phyloP scores from a whole-genome alignment of 2,797 vertebrate species.

The Sorex maritimensis region DNA sequence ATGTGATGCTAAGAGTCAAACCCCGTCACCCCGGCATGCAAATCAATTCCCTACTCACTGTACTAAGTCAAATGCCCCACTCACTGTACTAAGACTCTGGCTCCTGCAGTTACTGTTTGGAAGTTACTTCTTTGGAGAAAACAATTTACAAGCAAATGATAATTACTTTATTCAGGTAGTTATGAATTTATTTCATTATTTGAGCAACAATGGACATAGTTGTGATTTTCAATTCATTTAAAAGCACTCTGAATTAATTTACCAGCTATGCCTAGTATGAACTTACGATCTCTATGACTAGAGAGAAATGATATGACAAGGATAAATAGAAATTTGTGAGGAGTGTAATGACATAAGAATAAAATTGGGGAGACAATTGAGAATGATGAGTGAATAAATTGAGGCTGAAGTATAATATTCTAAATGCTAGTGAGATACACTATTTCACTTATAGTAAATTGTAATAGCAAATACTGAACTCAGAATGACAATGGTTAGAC shows the following conservation, averaged over 20 bases:
- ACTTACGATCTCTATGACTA: not conserved
- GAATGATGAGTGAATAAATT: not conserved
- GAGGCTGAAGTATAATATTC: constrained; percentile 3
- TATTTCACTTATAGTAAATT: not conserved
- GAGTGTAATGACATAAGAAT: not conserved
- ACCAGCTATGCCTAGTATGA: not conserved
- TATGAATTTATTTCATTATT: constrained; percentile 25
- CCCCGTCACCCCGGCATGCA: too few relatives aligned
- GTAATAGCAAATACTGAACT: constrained; percentile 8
- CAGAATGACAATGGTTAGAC: constrained; percentile 12
- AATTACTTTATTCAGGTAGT: not conserved
- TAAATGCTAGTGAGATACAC: constrained; percentile 1
- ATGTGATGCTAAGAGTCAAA: too few relatives aligned
- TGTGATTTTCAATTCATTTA: constrained; percentile 23
- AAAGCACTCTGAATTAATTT: constrained; percentile 21
- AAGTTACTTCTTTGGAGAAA: constrained; percentile 9
- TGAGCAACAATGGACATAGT: not conserved
- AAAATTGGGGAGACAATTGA: not conserved
- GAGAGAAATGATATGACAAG: not conserved
- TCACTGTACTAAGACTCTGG: too few relatives aligned
- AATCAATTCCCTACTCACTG: too few relatives aligned
- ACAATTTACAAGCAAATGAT: not conserved
- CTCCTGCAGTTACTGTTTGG: not conserved
- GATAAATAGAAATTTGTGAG: not conserved
- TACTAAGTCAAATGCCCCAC: too few relatives aligned